phyloP scores from a whole-genome alignment of 2,888 invertebrate species.

The Phasia obesa region DNA sequence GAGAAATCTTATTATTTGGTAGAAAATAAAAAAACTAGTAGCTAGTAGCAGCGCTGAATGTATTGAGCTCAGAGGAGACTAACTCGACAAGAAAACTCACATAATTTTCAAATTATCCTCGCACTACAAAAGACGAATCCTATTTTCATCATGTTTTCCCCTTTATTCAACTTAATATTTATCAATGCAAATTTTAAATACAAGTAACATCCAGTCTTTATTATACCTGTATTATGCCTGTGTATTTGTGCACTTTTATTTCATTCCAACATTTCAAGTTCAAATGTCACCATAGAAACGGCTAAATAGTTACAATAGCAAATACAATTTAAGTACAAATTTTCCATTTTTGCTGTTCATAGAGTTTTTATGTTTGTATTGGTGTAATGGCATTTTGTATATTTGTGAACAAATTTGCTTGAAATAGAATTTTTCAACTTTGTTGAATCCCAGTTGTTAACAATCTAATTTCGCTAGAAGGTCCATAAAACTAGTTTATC shows the following conservation, averaged over 20 bases:
- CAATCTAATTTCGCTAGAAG: conserved; percentile 20
- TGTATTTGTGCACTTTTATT: neutral
- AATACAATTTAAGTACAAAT: conserved; percentile 2
- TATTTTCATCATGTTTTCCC: no score
- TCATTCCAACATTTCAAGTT: conserved; percentile 6
- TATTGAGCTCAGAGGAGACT: no score
- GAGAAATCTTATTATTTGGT: no score
- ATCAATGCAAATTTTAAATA: no score
- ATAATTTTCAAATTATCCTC: no score
- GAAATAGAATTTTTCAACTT: neutral
- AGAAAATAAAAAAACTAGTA: no score
- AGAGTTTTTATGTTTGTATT: neutral
- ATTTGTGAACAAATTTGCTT: conserved; percentile 24
- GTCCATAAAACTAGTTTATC: conserved; percentile 23
- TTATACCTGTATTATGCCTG: no score
- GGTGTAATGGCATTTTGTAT: neutral
- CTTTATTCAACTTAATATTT: no score
- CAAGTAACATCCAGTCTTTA: no score
- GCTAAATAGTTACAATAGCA: neutral
- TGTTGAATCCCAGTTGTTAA: conserved; percentile 1
- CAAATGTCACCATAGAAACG: conserved; percentile 3
- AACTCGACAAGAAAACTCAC: no score
- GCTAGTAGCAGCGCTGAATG: no score
- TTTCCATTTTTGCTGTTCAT: neutral
- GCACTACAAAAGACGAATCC: no score